Percentiles rank a stretch among this genome's conserved stretches.
Evolutionary conservation across 2,888 invertebrate species (phyloP).

Genomic region (Cephus rjabovi): DNA sequence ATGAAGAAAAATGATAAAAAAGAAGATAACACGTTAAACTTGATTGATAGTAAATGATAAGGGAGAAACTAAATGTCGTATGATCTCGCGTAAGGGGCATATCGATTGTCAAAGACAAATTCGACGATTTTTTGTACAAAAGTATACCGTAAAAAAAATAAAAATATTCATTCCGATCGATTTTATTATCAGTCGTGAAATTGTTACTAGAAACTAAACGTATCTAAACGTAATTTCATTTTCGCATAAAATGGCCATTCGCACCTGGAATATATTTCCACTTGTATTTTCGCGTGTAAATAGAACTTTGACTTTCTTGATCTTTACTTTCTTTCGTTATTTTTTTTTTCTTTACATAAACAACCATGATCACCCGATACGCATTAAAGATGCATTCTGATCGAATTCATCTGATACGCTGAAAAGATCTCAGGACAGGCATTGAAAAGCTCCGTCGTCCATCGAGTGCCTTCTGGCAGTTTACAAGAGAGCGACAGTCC

Average conservation of each 20-base stretch:
- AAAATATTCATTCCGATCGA: neutral
- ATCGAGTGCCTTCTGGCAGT: neutral
- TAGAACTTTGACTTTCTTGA: slow-evolving; percentile 2
- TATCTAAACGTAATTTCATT: neutral
- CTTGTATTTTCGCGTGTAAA: neutral
- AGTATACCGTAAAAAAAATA: neutral
- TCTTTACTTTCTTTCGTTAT: neutral
- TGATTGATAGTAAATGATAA: neutral
- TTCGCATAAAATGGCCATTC: neutral
- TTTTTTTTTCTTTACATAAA: neutral
- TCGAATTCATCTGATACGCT: neutral
- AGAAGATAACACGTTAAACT: neutral
- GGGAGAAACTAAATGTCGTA: neutral
- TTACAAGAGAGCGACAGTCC: neutral
- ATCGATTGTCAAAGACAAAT: slow-evolving; percentile 20
- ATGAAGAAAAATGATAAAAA: neutral
- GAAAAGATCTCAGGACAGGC: neutral
- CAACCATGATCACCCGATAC: neutral
- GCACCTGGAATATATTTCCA: neutral
- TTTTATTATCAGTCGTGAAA: neutral
- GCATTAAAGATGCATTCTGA: neutral
- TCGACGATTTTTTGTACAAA: neutral
- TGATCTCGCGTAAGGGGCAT: neutral
- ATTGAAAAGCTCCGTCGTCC: neutral
- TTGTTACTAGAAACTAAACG: neutral